Conservation (phyloP, 2,888 invertebrate genomes). For the Apamea epomidion region DNA sequence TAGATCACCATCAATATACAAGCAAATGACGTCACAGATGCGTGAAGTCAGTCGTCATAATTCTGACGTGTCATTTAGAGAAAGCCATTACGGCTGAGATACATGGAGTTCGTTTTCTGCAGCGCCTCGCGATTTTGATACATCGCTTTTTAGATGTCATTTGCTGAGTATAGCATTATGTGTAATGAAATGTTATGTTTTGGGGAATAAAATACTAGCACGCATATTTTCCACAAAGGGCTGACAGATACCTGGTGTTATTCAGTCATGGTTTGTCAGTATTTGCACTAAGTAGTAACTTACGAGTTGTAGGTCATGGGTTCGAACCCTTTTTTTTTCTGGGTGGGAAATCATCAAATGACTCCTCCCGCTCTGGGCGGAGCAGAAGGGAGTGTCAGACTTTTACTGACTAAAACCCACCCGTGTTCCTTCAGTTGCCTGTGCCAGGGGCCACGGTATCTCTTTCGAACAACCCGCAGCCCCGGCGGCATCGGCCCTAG, state of each 20-base stretch:
- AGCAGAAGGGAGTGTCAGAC: too few relatives aligned
- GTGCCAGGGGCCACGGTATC: too few relatives aligned
- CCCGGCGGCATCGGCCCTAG: too few relatives aligned
- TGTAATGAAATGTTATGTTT: background rate
- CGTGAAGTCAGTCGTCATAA: conserved; percentile 47
- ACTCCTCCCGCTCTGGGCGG: too few relatives aligned
- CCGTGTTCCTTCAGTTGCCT: too few relatives aligned
- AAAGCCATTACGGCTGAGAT: conserved; percentile 34
- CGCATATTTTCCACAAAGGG: background rate
- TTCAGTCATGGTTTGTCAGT: background rate
- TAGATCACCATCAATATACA: conserved; percentile 16
- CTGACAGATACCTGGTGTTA: background rate
- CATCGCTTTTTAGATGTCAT: conserved; percentile 30
- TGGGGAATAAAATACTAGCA: background rate
- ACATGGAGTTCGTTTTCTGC: conserved; percentile 24
- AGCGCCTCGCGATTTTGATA: conserved; percentile 6
- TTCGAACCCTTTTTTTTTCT: too few relatives aligned
- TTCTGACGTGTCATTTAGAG: conserved; percentile 52
- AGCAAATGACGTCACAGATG: conserved; percentile 46
- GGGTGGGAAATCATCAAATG: too few relatives aligned
- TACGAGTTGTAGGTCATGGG: too few relatives aligned
- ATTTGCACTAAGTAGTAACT: too few relatives aligned
- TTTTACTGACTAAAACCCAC: too few relatives aligned
- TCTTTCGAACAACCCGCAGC: too few relatives aligned
- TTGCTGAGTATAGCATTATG: conserved; percentile 10